phyloP scores from a whole-genome alignment of 1,140 invertebrate species.

The Brachionus asplanchnoidis region DNA sequence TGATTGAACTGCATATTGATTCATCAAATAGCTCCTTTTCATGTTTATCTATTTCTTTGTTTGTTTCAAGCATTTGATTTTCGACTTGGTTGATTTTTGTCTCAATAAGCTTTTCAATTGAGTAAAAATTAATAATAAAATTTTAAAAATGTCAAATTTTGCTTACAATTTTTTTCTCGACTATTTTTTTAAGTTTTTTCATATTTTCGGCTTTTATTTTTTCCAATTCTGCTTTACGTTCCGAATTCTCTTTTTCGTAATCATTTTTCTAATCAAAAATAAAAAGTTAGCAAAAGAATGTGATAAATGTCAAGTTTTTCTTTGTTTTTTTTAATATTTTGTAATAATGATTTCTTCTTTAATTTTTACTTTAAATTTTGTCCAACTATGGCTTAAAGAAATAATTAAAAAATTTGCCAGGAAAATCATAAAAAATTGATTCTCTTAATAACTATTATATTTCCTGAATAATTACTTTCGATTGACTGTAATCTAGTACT shows the following conservation, averaged over 20 bases:
- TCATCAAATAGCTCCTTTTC: conserved; percentile 36
- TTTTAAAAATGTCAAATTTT: background rate
- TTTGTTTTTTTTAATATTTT: too few species aligned
- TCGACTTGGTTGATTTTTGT: background rate
- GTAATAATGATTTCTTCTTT: too few species aligned
- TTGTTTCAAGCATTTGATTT: conserved; percentile 10
- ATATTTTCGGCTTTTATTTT: background rate
- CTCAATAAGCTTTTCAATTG: background rate
- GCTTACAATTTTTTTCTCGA: conserved; percentile 35
- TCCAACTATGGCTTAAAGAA: too few species aligned
- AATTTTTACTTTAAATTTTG: too few species aligned
- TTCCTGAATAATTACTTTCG: too few species aligned
- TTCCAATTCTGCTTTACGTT: background rate
- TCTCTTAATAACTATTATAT: too few species aligned
- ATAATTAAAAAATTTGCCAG: too few species aligned
- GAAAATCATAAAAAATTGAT: too few species aligned
- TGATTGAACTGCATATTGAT: background rate
- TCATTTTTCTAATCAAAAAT: background rate
- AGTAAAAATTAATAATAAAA: background rate
- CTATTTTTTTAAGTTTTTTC: conserved; percentile 31
- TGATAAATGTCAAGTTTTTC: too few species aligned
- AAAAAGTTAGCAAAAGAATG: too few species aligned
- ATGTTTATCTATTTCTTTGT: conserved; percentile 25
- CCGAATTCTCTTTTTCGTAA: conserved; percentile 23
- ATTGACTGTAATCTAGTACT: too few species aligned